These are phyloP conservation scores for Cenopis cana DNA, from an alignment of 2,888 invertebrate species.

Conservation along the genomic window DNA sequence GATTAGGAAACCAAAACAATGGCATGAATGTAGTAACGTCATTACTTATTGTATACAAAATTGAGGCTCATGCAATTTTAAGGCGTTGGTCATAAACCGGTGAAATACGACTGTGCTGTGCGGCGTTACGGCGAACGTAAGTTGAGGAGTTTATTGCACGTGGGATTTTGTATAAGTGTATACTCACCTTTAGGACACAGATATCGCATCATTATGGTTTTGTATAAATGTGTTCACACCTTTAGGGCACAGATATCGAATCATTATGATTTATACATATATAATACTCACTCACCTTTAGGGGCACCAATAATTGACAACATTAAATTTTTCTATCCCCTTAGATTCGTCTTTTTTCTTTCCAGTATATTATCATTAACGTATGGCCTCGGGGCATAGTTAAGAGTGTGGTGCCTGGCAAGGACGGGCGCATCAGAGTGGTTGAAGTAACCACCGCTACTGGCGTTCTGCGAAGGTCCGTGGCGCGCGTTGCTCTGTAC, in stretches of 20 bases:
- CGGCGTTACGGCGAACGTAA: slow-evolving; percentile 6
- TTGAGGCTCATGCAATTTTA: slow-evolving; percentile 32
- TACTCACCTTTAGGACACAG: not conserved
- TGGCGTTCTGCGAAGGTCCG: too few relatives aligned
- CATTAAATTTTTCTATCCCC: too few relatives aligned
- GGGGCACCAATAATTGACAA: too few relatives aligned
- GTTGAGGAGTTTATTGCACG: slow-evolving; percentile 20
- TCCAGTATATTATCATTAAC: too few relatives aligned
- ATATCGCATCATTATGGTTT: not conserved
- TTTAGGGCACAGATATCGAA: not conserved
- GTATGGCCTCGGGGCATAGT: too few relatives aligned
- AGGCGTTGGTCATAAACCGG: slow-evolving; percentile 18
- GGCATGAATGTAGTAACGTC: slow-evolving; percentile 19
- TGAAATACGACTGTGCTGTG: slow-evolving; percentile 21
- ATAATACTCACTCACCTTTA: too few relatives aligned
- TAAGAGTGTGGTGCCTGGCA: too few relatives aligned
- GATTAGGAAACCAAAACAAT: not conserved
- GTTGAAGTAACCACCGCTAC: too few relatives aligned
- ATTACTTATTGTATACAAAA: slow-evolving; percentile 41
- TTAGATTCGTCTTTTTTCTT: too few relatives aligned
- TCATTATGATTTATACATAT: too few relatives aligned
- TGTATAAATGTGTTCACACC: not conserved
- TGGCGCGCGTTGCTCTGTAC: too few relatives aligned
- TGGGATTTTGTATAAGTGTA: slow-evolving; percentile 12
- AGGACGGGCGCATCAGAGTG: too few relatives aligned